Conservation (phyloP, 2,888 invertebrate genomes). For the Eupithecia abbreviata region DNA sequence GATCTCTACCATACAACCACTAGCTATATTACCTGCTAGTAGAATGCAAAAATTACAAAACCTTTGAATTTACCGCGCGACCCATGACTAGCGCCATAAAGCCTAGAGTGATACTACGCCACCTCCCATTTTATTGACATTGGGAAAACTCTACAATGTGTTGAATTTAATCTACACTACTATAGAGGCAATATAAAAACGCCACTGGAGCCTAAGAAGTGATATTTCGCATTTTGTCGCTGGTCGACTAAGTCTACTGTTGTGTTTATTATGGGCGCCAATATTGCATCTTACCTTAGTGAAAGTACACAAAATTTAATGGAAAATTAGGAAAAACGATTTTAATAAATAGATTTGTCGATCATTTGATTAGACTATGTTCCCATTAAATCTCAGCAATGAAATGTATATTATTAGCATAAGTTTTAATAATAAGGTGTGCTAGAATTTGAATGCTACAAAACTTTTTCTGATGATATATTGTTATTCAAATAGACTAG, state of each 20-base stretch:
- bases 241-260: neutral
- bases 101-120: neutral
- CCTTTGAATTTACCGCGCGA: neutral
- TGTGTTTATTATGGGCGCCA: neutral
- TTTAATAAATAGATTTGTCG: neutral
- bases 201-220: neutral
- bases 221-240: neutral
- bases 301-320: neutral
- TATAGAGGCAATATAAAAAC: neutral
- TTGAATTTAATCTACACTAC: neutral
- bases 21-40: neutral
- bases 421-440: conserved; percentile 15
- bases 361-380: neutral
- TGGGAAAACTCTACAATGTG: neutral
- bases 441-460: conserved; percentile 6
- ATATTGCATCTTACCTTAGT: neutral
- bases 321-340: neutral
- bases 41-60: neutral
- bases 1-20: too few species aligned
- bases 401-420: conserved; percentile 18
- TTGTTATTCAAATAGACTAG: neutral
- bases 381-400: neutral
- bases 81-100: neutral
- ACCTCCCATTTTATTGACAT: neutral
- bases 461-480: neutral